Evolutionary conservation across 1,140 invertebrate species (phyloP).

Genomic region (Episyrphus balteatus): DNA sequence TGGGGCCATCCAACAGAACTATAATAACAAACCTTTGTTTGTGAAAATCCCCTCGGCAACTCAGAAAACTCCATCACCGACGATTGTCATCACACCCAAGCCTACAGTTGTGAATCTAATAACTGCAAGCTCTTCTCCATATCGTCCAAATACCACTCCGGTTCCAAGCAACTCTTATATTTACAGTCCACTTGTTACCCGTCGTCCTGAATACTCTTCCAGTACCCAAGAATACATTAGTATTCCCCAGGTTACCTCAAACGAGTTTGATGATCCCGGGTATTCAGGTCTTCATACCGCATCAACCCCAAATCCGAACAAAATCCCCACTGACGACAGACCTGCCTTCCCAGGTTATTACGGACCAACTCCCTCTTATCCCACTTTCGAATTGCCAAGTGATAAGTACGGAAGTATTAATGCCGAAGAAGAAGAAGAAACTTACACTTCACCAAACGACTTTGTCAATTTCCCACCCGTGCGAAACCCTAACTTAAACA

Average conservation of each 20-base stretch:
- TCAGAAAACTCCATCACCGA: constrained; percentile 40
- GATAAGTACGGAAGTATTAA: constrained; percentile 19
- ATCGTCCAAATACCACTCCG: constrained; percentile 6
- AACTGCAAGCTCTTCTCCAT: constrained; percentile 10
- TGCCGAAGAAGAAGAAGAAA: constrained; percentile 37
- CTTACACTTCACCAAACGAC: constrained; percentile 53
- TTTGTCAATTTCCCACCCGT: constrained; percentile 72
- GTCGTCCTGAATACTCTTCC: constrained; percentile 18
- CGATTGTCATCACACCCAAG: constrained; percentile 48
- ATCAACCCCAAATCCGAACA: constrained; percentile 20
- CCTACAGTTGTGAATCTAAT: constrained; percentile 37
- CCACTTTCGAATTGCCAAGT: constrained; percentile 27
- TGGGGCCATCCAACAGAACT: constrained; percentile 12
- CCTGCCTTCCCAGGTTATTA: constrained; percentile 32
- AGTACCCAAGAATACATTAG: constrained; percentile 8
- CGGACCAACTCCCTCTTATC: constrained; percentile 30
- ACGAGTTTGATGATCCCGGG: constrained; percentile 34
- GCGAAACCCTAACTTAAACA: constrained; percentile 66
- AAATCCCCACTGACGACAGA: constrained; percentile 25
- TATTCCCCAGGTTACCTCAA: constrained; percentile 14
- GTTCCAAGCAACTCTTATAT: constrained; percentile 44
- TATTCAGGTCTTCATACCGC: constrained; percentile 24
- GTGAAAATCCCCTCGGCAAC: constrained; percentile 21
- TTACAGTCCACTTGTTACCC: constrained; percentile 36
- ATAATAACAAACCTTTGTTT: constrained; percentile 25